phyloP scores from a whole-genome alignment of 2,113 vertebrate genomes.

The Chamaetylas fuelleborni region DNA sequence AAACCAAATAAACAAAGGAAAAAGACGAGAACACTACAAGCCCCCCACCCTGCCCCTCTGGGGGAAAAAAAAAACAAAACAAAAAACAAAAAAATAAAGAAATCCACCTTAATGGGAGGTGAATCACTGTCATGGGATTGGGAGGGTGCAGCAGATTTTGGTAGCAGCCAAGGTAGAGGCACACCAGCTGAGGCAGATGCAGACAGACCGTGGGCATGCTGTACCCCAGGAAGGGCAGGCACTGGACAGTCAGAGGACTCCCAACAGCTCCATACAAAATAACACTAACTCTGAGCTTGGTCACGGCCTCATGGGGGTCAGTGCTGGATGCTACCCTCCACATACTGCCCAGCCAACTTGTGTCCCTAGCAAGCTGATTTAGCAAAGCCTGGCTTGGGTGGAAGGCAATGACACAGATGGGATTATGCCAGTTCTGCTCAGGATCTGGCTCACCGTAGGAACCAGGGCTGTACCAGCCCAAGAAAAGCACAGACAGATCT shows the following conservation, averaged over 20 bases:
- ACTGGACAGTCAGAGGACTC: background rate
- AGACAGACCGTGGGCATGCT: background rate
- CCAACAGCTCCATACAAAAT: background rate
- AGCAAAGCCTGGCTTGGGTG: background rate
- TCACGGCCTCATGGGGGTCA: accelerated
- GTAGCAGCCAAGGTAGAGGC: background rate
- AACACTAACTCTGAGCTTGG: background rate
- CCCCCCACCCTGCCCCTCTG: too few species aligned
- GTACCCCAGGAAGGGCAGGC: background rate
- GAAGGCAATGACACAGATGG: background rate
- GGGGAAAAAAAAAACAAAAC: too few species aligned
- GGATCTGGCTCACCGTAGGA: background rate
- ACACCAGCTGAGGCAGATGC: background rate
- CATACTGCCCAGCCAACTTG: accelerated
- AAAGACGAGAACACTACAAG: background rate
- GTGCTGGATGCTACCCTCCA: background rate
- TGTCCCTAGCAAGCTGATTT: background rate
- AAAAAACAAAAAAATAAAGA: too few species aligned
- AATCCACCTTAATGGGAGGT: background rate
- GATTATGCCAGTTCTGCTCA: background rate
- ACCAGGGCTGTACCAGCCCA: background rate
- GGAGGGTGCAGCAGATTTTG: background rate
- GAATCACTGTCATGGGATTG: background rate
- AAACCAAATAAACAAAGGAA: background rate
- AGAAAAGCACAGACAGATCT: background rate